These are phyloP conservation scores for Grus americana DNA, from an alignment of 2,113 vertebrate species.

Conservation along the genomic window DNA sequence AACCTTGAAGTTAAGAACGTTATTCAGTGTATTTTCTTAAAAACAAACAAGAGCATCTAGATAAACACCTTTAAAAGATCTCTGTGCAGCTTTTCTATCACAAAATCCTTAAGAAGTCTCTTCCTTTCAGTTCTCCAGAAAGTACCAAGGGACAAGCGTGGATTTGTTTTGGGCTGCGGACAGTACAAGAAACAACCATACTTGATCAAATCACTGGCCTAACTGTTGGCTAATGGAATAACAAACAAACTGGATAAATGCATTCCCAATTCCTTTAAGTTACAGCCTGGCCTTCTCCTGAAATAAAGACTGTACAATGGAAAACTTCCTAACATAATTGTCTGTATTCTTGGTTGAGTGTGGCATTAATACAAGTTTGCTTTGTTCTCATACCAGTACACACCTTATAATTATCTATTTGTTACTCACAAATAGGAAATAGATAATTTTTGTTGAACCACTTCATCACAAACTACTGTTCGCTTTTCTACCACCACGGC, in stretches of 20 bases:
- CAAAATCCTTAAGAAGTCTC: slow-evolving; percentile 67
- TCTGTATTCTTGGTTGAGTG: background rate
- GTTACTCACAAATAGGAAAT: background rate
- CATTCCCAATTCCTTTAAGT: slow-evolving; percentile 52
- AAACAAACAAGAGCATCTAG: slow-evolving; percentile 65
- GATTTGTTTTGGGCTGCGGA: slow-evolving; percentile 61
- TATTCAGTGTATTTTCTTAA: slow-evolving; percentile 65
- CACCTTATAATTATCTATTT: background rate
- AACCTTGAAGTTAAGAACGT: slow-evolving; percentile 62
- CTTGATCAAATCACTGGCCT: slow-evolving; percentile 62
- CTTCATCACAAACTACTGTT: background rate
- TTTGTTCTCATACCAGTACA: background rate
- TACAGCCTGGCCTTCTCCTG: slow-evolving; percentile 54
- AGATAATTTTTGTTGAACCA: background rate
- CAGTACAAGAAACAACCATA: slow-evolving; percentile 64
- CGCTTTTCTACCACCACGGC: background rate
- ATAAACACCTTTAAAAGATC: slow-evolving; percentile 67
- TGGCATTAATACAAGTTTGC: background rate
- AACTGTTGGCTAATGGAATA: slow-evolving; percentile 48
- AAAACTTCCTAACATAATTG: background rate
- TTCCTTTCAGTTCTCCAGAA: slow-evolving; percentile 70
- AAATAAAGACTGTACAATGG: slow-evolving; percentile 19
- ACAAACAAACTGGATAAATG: slow-evolving; percentile 41
- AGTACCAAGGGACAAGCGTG: slow-evolving; percentile 66
- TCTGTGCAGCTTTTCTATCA: slow-evolving; percentile 67